Evolutionary conservation across 2,113 vertebrate genomes (phyloP), one percentile per base, ranked within the genome.

Genomic region (Pluvianellus socialis): DNA sequence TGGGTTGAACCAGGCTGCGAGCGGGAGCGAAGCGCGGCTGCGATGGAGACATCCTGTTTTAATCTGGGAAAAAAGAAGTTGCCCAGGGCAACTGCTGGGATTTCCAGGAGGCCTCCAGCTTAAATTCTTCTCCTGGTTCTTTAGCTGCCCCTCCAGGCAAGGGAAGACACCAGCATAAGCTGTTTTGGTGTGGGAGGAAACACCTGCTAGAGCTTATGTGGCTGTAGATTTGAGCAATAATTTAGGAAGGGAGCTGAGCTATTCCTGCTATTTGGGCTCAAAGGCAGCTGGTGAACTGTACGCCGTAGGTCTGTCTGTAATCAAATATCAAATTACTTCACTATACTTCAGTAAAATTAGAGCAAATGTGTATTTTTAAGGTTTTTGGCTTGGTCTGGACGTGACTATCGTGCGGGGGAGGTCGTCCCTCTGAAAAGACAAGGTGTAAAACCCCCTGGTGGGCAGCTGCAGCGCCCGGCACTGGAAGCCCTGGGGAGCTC

Each of bases 331-430:
- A 10, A 24, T 83, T 28, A 5, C 35, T 55, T 38, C 21, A 23
- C 38, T 65, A 2, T 40, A 12, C 6, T 20, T 61, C 9, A 11
- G 24, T 27, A 56, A 62, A 58, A 87, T 16, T 27, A 0, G 2
- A 58, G 38, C 15, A 56, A 28, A n/a, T 52, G 23, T 27, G 21
- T 50, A 8, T 23, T 90, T 92, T 66, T 42, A 61, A 90, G 67
- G 67, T 28, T 85, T 56, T 58, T 56, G 58, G 32, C 42, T 79
- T 17, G 22, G 26, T 45, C 58, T 58, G 52, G 90, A n/a, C 3
- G 1, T 5, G 28, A 33, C 24, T 27, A 1, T 14, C 3, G 9
- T 7, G 24, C 3, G 52, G 6, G 67, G 56, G 32, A 61, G n/a
- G 33, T 5, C 20, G 15, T 68, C 18, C 17, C 38, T 49, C 2